Evolutionary conservation across 2,888 invertebrate genomes (phyloP), one percentile per base, ranked within the genome.

Genomic region (Neria commutata): DNA sequence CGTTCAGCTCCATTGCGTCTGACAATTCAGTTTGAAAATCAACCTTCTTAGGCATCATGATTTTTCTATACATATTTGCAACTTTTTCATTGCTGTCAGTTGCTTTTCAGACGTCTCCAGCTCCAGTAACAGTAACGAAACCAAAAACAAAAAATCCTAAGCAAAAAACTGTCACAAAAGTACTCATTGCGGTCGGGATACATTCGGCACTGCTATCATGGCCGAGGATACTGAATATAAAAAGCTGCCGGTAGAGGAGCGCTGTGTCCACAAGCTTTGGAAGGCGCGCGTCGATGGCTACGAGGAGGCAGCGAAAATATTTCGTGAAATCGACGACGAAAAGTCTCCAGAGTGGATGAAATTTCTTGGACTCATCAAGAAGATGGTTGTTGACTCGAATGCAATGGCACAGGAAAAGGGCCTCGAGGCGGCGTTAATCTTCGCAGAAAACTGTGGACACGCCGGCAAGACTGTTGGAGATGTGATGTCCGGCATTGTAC

Each of bases 371-470:
- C 84, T 96, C 47, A 88, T 98, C 33, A 96, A 96, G 80, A 97
- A 97, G 82, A 95, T 98, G 86, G 95, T 96, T 0, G 84, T 88
- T 0, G 98, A 98, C 79, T 92, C 91, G 71, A 97, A 98, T 89
- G 97, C 91, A 16, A 88, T 93, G 62, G 96, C 97, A 1, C 97
- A 97, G 79, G 98, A 98, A 77, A 97, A 93, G 84, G 98, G 95
- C 14, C 79, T 98, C 68, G 97, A 96, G 76, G 95, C 97, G 8
- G 90, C 94, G 0, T 81, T 96, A 54, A 91, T 92, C 37, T 98
- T 90, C 82, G 89, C 95, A 0, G 95, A 97, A 81, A 95, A 95
- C 84, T 94, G 95, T 74, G 90, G 88, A 0, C 85, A 87, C 73
- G 94, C 95, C 54, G 91, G 92, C 48, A 95, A 92, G 78, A 92